These are phyloP conservation scores for Berghia stephanieae DNA, from an alignment of 1,140 invertebrate genomes.

Conservation along the genomic window DNA sequence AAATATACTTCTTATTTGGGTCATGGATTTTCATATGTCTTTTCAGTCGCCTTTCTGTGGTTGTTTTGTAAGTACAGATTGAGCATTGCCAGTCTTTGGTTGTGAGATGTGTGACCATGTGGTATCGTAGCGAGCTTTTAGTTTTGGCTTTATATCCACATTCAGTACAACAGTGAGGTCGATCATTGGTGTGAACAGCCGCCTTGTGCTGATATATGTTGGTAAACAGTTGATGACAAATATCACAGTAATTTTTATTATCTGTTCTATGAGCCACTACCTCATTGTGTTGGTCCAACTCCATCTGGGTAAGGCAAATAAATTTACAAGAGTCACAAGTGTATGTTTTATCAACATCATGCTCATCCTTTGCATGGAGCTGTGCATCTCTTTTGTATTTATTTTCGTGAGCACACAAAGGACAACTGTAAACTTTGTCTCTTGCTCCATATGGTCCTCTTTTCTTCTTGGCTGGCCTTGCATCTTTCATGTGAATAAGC, in stretches of 20 bases:
- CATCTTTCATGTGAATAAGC: background rate
- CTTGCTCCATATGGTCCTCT: background rate
- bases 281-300: conserved; percentile 11
- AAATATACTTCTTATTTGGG: conserved; percentile 11
- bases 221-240: conserved; percentile 1
- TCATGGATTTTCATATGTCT: conserved; percentile 28
- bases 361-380: background rate
- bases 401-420: background rate
- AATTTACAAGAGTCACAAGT: conserved; percentile 14
- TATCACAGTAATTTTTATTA: conserved; percentile 16
- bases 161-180: conserved; percentile 5
- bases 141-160: conserved; percentile 16
- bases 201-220: background rate
- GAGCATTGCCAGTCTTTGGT: conserved; percentile 13
- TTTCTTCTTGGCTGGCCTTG: background rate
- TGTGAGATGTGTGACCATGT: conserved; percentile 12
- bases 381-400: background rate
- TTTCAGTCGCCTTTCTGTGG: background rate
- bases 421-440: conserved; percentile 3
- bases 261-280: background rate
- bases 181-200: background rate
- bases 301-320: background rate
- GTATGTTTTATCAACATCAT: background rate
- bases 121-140: background rate
- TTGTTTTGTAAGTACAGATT: background rate